Evolutionary conservation across 2,888 invertebrate species (phyloP).

Genomic region (Trichogramma dendrolimi): DNA sequence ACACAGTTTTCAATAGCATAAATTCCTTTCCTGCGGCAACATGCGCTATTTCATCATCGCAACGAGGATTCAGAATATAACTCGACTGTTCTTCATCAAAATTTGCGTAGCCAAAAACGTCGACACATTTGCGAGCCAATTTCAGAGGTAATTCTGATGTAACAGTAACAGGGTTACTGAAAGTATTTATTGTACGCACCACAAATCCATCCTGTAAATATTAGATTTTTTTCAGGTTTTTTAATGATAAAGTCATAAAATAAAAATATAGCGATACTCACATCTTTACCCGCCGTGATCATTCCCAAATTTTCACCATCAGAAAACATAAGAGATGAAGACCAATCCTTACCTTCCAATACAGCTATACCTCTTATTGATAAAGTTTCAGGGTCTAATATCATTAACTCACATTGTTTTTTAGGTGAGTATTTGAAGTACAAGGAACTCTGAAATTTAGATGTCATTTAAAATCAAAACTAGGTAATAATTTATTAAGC

Average conservation of each 20-base stretch:
- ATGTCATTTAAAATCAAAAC: neutral
- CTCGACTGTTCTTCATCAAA: constrained; percentile 65
- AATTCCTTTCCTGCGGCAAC: constrained; percentile 89
- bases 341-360: constrained; percentile 50
- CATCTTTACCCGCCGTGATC: constrained; percentile 76
- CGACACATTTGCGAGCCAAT: constrained; percentile 74
- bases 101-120: constrained; percentile 68
- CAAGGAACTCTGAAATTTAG: constrained; percentile 65
- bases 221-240: constrained; percentile 3
- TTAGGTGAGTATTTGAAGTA: constrained; percentile 65
- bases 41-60: constrained; percentile 75
- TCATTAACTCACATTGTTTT: constrained; percentile 49
- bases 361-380: constrained; percentile 54
- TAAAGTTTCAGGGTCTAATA: constrained; percentile 53
- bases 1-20: constrained; percentile 74
- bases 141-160: constrained; percentile 65
- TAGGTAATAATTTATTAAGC: neutral
- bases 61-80: constrained; percentile 54
- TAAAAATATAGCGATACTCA: constrained; percentile 48
- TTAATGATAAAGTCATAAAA: constrained; percentile 6
- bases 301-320: constrained; percentile 77
- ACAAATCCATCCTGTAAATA: constrained; percentile 70
- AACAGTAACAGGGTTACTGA: constrained; percentile 57
- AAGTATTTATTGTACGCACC: constrained; percentile 68
- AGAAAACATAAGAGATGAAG: constrained; percentile 61